phyloP scores from a whole-genome alignment of 2,888 invertebrate species.

The Ochropleura plecta region DNA sequence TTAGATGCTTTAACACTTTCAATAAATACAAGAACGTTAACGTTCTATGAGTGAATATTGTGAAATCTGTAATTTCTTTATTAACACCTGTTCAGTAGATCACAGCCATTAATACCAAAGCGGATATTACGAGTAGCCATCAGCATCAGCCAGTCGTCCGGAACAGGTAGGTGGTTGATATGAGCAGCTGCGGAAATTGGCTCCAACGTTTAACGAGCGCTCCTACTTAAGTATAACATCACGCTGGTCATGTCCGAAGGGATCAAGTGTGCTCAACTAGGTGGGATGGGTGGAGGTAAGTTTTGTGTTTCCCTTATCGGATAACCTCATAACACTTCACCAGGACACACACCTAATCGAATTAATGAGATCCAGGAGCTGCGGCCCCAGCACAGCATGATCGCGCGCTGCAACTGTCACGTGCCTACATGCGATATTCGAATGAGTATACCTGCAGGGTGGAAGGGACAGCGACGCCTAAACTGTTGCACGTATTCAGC shows the following conservation, averaged over 20 bases:
- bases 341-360: no score
- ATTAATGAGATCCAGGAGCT: no score
- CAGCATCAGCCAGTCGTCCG: neutral
- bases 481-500: no score
- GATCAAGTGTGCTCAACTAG: neutral
- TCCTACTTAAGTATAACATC: neutral
- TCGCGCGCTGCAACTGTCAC: no score
- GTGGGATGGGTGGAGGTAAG: no score
- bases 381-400: no score
- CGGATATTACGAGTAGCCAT: neutral
- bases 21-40: neutral
- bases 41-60: neutral
- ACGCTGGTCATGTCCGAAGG: neutral
- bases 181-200: neutral
- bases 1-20: neutral
- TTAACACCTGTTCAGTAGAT: neutral
- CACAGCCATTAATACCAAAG: neutral
- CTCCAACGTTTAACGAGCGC: neutral
- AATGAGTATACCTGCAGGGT: no score
- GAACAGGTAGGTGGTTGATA: neutral
- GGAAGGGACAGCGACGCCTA: no score
- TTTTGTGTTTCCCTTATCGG: no score
- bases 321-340: no score
- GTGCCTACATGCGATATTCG: no score
- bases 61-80: no score